Conservation (phyloP, 2,888 invertebrate species). For the Artemia sinica region DNA sequence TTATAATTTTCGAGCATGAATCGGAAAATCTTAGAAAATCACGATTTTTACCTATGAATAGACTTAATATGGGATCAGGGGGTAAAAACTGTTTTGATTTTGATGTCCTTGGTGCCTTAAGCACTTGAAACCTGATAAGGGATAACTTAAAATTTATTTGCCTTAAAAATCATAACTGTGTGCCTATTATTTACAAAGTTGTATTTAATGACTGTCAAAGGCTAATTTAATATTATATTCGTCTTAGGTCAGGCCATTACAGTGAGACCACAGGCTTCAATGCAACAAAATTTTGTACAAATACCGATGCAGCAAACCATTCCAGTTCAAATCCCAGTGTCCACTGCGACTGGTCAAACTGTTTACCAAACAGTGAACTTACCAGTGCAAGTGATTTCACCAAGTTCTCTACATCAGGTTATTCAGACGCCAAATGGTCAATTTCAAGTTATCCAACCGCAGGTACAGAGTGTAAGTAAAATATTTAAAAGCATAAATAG, state of each 20-base stretch:
- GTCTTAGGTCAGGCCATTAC: neutral
- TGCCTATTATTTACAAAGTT: too few relatives aligned
- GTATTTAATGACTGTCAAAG: too few relatives aligned
- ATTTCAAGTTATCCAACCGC: slow-evolving; percentile 57
- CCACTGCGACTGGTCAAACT: slow-evolving; percentile 71
- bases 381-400: slow-evolving; percentile 59
- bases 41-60: too few relatives aligned
- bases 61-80: too few relatives aligned
- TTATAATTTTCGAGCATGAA: too few relatives aligned
- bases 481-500: neutral
- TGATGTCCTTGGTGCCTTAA: too few relatives aligned
- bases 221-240: too few relatives aligned
- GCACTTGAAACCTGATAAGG: too few relatives aligned
- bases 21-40: too few relatives aligned
- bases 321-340: slow-evolving; percentile 77
- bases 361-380: slow-evolving; percentile 88
- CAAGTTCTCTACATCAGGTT: slow-evolving; percentile 43
- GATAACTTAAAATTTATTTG: too few relatives aligned
- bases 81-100: too few relatives aligned
- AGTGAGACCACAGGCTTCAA: neutral
- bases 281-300: slow-evolving; percentile 34
- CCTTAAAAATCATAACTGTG: too few relatives aligned
- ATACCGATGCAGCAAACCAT: slow-evolving; percentile 58
- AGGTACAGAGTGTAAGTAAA: slow-evolving; percentile 47
- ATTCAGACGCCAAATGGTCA: slow-evolving; percentile 35